phyloP scores from a whole-genome alignment of 2,888 invertebrate species.

The Nyleta sp. region DNA sequence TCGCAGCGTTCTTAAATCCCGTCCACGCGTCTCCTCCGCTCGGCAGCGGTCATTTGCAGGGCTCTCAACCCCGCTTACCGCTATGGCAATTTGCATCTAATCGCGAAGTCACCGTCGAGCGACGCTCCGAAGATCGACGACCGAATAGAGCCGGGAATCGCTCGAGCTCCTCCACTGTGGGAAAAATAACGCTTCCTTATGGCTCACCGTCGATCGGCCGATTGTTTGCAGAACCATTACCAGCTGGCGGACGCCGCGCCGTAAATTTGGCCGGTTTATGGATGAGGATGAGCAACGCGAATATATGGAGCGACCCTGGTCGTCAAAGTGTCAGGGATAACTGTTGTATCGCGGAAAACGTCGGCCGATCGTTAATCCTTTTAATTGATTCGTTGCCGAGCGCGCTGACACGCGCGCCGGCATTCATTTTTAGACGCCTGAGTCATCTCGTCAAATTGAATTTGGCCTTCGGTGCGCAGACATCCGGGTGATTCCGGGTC shows the following conservation, averaged over 20 bases:
- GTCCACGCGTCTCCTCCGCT: neutral
- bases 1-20: slow-evolving; percentile 1
- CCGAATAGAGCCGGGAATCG: slow-evolving; percentile 47
- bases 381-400: slow-evolving; percentile 31
- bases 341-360: slow-evolving; percentile 19
- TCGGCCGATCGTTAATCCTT: slow-evolving; percentile 23
- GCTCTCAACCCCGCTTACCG: slow-evolving; percentile 65
- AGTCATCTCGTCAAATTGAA: slow-evolving; percentile 33
- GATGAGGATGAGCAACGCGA: slow-evolving; percentile 14
- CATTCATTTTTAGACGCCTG: slow-evolving; percentile 27
- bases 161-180: slow-evolving; percentile 42
- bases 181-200: slow-evolving; percentile 64
- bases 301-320: slow-evolving; percentile 28
- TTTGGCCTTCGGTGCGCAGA: slow-evolving; percentile 32
- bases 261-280: slow-evolving; percentile 48
- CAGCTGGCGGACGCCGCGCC: slow-evolving; percentile 25
- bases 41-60: slow-evolving; percentile 49
- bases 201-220: slow-evolving; percentile 40
- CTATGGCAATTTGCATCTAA: slow-evolving; percentile 72
- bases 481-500: slow-evolving; percentile 33
- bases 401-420: slow-evolving; percentile 12
- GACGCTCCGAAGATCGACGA: slow-evolving; percentile 64
- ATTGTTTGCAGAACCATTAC: slow-evolving; percentile 54
- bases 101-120: slow-evolving; percentile 68
- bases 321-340: slow-evolving; percentile 29